A percentile compares a stretch with the other conserved stretches of the same genome.
These are phyloP conservation scores for Rotaria macrura DNA, from an alignment of 2,888 invertebrate genomes.

Conservation along the genomic window DNA sequence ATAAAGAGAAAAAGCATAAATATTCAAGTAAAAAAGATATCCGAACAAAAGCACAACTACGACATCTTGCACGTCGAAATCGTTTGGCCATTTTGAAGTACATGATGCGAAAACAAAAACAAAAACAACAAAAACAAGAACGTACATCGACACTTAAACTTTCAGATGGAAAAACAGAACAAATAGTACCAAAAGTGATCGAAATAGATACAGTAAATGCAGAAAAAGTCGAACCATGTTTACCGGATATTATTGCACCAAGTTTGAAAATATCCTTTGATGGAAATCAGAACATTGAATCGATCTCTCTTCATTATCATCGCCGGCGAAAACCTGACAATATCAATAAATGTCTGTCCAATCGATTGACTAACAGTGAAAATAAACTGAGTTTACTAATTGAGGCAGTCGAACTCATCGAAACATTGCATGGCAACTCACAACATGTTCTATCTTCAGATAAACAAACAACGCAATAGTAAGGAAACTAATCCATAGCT, in stretches of 20 bases:
- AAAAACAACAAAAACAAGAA: background rate
- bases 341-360: background rate
- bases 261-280: background rate
- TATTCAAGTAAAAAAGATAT: background rate
- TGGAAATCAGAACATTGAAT: background rate
- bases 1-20: background rate
- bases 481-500: background rate
- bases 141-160: background rate
- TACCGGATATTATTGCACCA: background rate
- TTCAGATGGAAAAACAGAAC: background rate
- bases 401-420: background rate
- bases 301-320: background rate
- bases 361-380: background rate
- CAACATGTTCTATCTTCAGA: background rate
- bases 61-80: background rate
- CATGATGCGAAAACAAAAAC: background rate
- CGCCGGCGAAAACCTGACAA: background rate
- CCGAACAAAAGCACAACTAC: background rate
- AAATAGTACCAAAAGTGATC: background rate
- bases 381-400: background rate
- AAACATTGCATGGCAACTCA: background rate
- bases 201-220: background rate
- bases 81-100: background rate
- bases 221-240: background rate
- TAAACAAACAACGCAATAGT: background rate